phyloP scores from a whole-genome alignment of 2,797 vertebrate genomes.

The Neomorphus geoffroyi region DNA sequence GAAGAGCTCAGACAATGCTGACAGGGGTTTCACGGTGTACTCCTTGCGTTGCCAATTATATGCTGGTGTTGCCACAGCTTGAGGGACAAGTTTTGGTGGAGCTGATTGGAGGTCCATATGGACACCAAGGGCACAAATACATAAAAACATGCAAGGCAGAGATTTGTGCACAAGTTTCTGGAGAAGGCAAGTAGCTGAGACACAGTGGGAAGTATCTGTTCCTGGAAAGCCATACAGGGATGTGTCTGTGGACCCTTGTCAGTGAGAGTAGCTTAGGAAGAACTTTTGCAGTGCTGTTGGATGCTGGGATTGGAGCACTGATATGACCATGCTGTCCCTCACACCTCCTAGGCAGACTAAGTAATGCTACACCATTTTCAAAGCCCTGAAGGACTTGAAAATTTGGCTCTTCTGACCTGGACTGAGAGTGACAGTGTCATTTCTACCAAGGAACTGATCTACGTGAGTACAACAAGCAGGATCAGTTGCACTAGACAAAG shows the following conservation, averaged over 20 bases:
- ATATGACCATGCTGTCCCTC: neutral
- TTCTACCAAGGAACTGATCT: neutral
- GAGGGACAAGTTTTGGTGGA: neutral
- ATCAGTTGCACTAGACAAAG: neutral
- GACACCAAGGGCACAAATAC: neutral
- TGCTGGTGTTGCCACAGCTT: neutral
- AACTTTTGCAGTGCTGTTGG: neutral
- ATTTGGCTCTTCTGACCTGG: neutral
- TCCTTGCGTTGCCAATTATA: neutral
- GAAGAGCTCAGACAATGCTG: neutral
- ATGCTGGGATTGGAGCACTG: neutral
- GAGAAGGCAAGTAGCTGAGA: neutral
- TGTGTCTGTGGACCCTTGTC: neutral
- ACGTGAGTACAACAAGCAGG: neutral
- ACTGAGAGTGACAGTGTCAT: accelerated
- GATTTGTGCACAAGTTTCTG: neutral
- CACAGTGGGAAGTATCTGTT: neutral
- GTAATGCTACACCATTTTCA: neutral
- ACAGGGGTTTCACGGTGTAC: neutral
- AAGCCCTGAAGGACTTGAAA: neutral
- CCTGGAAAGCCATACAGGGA: neutral
- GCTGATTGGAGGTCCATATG: neutral
- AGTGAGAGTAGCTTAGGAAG: neutral
- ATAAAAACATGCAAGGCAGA: neutral
- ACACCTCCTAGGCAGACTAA: neutral